phyloP scores from a whole-genome alignment of 2,888 invertebrate genomes.

The Cactoblastis cactorum region DNA sequence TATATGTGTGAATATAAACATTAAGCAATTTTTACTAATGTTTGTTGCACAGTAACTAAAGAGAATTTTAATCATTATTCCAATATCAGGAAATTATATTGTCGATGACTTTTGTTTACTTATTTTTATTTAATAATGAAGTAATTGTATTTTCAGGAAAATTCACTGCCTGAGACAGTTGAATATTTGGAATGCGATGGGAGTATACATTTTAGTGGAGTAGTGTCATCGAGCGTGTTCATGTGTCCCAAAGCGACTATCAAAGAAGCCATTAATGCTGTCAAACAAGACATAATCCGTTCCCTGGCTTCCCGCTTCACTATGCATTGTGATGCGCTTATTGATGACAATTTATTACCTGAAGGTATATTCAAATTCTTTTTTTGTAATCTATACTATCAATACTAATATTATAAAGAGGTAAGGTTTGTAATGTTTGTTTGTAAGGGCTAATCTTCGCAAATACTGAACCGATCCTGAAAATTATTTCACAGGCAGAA shows the following conservation, averaged over 20 bases:
- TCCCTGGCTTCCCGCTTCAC: constrained; percentile 92
- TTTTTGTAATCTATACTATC: too few relatives aligned
- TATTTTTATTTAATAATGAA: not conserved
- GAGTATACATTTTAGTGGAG: constrained; percentile 86
- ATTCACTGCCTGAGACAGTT: constrained; percentile 63
- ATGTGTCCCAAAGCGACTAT: constrained; percentile 87
- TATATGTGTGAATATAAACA: too few relatives aligned
- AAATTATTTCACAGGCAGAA: too few relatives aligned
- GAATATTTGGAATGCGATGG: constrained; percentile 81
- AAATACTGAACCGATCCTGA: too few relatives aligned
- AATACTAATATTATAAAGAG: too few relatives aligned
- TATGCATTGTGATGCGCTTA: constrained; percentile 95
- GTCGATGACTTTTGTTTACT: too few relatives aligned
- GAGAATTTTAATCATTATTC: too few relatives aligned
- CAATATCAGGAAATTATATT: too few relatives aligned
- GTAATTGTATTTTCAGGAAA: constrained; percentile 53
- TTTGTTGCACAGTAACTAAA: too few relatives aligned
- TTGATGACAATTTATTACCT: constrained; percentile 86
- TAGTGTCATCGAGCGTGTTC: constrained; percentile 86
- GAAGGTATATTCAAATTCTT: too few relatives aligned
- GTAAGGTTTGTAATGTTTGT: not conserved
- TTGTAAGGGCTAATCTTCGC: too few relatives aligned
- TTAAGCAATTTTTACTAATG: too few relatives aligned
- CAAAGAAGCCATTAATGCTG: constrained; percentile 83
- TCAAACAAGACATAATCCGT: constrained; percentile 91